Conservation (phyloP, 1,140 invertebrate species). For the Meloidogyne floridensis region DNA sequence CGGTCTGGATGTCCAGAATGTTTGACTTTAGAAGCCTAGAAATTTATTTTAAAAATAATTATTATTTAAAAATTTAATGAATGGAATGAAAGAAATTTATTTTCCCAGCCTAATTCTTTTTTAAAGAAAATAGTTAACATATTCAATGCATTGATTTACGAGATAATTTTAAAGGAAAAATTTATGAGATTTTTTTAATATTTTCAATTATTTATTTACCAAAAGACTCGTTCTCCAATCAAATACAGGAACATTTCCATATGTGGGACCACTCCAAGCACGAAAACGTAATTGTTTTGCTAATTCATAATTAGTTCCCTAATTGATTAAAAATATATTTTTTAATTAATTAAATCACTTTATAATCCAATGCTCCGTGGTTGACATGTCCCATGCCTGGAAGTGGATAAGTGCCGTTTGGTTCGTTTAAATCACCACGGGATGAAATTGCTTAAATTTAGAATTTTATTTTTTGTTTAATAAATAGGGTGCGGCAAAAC, state of each 20-base stretch:
- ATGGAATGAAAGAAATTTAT: no score
- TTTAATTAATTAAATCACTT: constrained; percentile 66
- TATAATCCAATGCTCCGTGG: constrained; percentile 74
- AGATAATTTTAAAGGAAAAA: no score
- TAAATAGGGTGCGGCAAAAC: no score
- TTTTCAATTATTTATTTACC: constrained; percentile 6
- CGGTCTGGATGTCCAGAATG: constrained; percentile 34
- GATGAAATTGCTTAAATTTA: constrained; percentile 64
- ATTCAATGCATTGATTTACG: no score
- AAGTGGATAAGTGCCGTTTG: constrained; percentile 69
- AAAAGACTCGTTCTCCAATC: constrained; percentile 41
- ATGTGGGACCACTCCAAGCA: constrained; percentile 72
- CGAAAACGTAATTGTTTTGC: constrained; percentile 70
- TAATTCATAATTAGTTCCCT: constrained; percentile 67
- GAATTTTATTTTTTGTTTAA: not conserved
- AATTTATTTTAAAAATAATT: not conserved
- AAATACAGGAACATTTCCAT: constrained; percentile 66
- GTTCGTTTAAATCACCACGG: constrained; percentile 60
- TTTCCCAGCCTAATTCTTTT: not conserved
- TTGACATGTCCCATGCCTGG: constrained; percentile 72
- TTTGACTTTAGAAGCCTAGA: constrained; percentile 31
- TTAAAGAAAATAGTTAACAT: no score
- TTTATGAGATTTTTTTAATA: no score
- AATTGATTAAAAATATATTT: constrained; percentile 46
- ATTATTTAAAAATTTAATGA: not conserved